Conservation (phyloP, 2,797 vertebrate species). For the Erpetoichthys calabaricus region DNA sequence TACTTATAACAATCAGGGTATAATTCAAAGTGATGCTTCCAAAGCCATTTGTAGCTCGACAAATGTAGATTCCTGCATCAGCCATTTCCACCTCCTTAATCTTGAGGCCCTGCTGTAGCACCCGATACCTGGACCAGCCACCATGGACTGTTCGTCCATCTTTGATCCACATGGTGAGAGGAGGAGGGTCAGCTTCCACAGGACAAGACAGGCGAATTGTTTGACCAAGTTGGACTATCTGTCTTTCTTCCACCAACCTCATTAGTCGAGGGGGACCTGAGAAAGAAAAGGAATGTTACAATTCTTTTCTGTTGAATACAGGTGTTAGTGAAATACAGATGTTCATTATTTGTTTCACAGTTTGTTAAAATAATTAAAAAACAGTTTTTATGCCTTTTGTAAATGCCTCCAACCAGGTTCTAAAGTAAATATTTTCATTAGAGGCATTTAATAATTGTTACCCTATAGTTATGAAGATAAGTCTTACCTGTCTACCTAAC, state of each 20-base stretch:
- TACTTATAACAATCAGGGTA: conserved; percentile 32
- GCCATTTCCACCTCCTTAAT: conserved; percentile 30
- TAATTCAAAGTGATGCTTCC: conserved; percentile 37
- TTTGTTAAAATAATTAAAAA: background rate
- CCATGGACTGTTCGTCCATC: conserved; percentile 40
- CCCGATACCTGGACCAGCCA: conserved; percentile 30
- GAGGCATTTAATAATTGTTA: too few species aligned
- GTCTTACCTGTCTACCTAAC: too few species aligned
- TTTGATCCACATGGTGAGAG: conserved; percentile 67
- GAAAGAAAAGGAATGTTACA: background rate
- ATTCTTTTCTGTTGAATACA: too few species aligned
- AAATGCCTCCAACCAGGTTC: too few species aligned
- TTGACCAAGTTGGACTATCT: conserved; percentile 35
- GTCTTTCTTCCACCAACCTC: conserved; percentile 24
- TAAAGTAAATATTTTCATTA: too few species aligned
- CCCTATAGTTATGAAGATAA: too few species aligned
- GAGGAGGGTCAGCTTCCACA: conserved; percentile 60
- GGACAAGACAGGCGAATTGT: conserved; percentile 58
- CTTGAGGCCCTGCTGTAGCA: conserved; percentile 27
- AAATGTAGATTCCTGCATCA: conserved; percentile 32
- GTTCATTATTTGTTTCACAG: background rate
- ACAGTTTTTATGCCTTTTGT: too few species aligned
- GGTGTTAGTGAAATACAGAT: background rate
- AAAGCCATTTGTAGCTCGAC: conserved; percentile 35
- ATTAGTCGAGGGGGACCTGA: conserved; percentile 33